phyloP scores from a whole-genome alignment of 64 coral and sea anemone species.

The Dendrophyllia cribrosa region DNA sequence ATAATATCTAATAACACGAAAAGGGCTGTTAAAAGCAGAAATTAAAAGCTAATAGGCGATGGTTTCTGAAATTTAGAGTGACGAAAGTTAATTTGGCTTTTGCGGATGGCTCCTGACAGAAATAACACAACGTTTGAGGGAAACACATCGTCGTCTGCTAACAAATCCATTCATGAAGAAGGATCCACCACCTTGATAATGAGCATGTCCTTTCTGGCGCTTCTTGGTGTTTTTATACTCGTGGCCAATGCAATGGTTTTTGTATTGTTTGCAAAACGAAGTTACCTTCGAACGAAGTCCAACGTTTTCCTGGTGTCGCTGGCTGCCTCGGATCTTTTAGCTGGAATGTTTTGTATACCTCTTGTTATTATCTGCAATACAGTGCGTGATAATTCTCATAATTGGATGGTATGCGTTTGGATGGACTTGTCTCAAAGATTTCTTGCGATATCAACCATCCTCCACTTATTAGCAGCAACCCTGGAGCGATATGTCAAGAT shows the following conservation, averaged over 20 bases:
- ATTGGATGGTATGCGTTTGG: background rate
- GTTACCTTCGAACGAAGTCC: slow-evolving; percentile 22
- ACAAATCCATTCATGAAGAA: too few species aligned
- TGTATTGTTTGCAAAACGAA: background rate
- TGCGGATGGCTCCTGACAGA: too few species aligned
- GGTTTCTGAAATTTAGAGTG: too few species aligned
- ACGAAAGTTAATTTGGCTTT: too few species aligned
- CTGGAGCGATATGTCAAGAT: slow-evolving; percentile 46
- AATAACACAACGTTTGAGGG: too few species aligned
- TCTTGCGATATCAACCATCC: slow-evolving; percentile 54
- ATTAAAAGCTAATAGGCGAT: too few species aligned
- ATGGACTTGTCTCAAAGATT: slow-evolving; percentile 62
- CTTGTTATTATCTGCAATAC: slow-evolving; percentile 20
- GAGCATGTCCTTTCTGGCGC: background rate
- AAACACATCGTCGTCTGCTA: too few species aligned
- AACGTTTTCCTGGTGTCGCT: slow-evolving; percentile 36
- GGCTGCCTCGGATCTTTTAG: slow-evolving; percentile 27
- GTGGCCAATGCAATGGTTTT: slow-evolving; percentile 17
- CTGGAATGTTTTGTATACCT: slow-evolving; percentile 27
- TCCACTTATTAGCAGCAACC: slow-evolving; percentile 20
- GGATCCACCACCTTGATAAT: too few species aligned
- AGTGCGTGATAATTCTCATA: background rate
- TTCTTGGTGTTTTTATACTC: slow-evolving; percentile 28
- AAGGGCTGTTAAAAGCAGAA: too few species aligned
- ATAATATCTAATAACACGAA: too few species aligned